Conservation (phyloP, 2,113 vertebrate species). For the Cygnus buccinator region DNA sequence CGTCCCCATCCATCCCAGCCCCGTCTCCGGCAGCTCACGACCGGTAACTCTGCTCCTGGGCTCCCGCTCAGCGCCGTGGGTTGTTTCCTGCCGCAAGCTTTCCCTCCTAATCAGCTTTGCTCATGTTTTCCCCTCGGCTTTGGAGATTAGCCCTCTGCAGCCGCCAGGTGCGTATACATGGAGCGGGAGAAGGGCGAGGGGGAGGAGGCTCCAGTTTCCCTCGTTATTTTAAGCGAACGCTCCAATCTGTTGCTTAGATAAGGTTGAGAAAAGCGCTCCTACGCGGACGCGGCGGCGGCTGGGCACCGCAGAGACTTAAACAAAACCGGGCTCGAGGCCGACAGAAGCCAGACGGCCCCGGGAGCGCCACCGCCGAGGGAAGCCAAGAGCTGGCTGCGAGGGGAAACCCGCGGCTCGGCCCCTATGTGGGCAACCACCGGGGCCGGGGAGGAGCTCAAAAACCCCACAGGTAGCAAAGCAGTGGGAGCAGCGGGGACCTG, state of each 20-base stretch:
- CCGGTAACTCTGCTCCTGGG: accelerated
- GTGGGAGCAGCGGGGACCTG: not conserved
- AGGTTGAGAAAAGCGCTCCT: not conserved
- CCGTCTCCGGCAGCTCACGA: not conserved
- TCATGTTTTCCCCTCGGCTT: not conserved
- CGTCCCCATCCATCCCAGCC: not conserved
- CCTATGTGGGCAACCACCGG: accelerated
- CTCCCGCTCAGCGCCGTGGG: accelerated
- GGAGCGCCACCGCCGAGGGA: not conserved
- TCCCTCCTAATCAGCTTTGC: not conserved
- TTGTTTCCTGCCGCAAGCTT: not conserved
- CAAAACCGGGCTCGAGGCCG: not conserved
- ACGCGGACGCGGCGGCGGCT: too few relatives aligned
- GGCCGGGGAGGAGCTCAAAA: not conserved
- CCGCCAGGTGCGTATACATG: accelerated
- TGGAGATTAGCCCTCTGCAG: not conserved
- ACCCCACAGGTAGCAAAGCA: not conserved
- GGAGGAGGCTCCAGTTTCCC: not conserved
- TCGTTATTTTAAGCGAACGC: not conserved
- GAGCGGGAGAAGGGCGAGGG: not conserved
- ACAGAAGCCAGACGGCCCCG: not conserved
- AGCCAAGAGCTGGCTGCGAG: not conserved
- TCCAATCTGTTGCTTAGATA: not conserved
- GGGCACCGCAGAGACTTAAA: not conserved
- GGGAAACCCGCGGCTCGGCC: not conserved